These are phyloP conservation scores for Nomada ferruginata DNA, from an alignment of 2,888 invertebrate genomes.

Conservation along the genomic window DNA sequence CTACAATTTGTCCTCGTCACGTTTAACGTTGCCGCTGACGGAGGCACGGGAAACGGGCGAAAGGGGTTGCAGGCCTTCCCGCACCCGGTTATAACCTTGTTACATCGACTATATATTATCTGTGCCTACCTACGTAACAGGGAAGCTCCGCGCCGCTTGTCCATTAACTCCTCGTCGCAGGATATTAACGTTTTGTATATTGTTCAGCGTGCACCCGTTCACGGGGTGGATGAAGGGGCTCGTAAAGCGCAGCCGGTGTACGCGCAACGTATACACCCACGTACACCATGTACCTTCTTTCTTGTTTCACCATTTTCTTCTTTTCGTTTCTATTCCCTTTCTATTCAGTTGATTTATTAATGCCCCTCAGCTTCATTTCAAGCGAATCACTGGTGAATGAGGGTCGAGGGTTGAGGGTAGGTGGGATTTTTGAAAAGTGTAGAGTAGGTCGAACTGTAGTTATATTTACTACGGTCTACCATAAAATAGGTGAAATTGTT, in stretches of 20 bases:
- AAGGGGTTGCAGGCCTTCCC: constrained; percentile 65
- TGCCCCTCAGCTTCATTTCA: no score
- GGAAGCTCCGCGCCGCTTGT: constrained; percentile 54
- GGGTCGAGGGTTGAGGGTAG: no score
- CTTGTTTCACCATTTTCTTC: background rate
- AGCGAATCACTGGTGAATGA: no score
- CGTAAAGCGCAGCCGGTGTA: constrained; percentile 75
- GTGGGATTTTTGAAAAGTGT: no score
- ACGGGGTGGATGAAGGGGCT: constrained; percentile 55
- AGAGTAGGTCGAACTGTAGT: background rate
- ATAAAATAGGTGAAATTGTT: background rate
- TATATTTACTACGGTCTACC: background rate
- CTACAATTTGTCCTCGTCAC: constrained; percentile 80
- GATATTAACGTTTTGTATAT: constrained; percentile 77
- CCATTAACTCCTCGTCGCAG: constrained; percentile 78
- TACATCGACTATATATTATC: constrained; percentile 71
- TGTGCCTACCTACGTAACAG: constrained; percentile 54
- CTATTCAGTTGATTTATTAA: background rate
- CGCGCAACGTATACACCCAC: constrained; percentile 22
- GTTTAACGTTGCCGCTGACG: constrained; percentile 58
- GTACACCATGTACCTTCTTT: constrained; percentile 25
- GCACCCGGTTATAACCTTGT: constrained; percentile 69
- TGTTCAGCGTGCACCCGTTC: constrained; percentile 29
- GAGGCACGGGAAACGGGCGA: constrained; percentile 59
- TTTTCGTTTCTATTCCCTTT: background rate